These are phyloP conservation scores for Malurus alboscapulatus DNA, from an alignment of 2,113 vertebrate genomes.

Conservation along the genomic window DNA sequence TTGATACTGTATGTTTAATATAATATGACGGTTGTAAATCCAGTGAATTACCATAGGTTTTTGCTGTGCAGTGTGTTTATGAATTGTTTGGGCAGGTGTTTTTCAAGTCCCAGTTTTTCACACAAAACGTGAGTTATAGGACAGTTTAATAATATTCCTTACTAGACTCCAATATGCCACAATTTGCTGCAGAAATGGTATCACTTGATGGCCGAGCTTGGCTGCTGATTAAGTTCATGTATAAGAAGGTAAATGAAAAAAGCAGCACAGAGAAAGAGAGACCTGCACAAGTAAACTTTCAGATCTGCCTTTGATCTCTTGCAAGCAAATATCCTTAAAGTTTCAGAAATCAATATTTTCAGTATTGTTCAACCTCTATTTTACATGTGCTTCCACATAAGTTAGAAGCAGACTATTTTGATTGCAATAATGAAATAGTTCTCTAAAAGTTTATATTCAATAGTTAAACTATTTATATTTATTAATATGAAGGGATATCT, in stretches of 20 bases:
- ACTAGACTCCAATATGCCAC: not conserved
- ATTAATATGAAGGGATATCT: constrained; percentile 32
- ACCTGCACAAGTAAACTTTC: constrained; percentile 6
- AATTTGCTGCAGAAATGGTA: constrained; percentile 37
- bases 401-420: constrained; percentile 37
- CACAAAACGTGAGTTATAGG: constrained; percentile 52
- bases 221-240: not conserved
- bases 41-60: constrained; percentile 68
- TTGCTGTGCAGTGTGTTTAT: constrained; percentile 67
- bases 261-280: not conserved
- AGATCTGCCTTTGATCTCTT: constrained; percentile 36
- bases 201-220: not conserved
- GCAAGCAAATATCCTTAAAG: constrained; percentile 18
- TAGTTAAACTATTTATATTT: constrained; percentile 30
- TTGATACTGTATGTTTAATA: constrained; percentile 69
- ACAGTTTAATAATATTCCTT: constrained; percentile 60
- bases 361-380: not conserved
- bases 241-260: constrained; percentile 19
- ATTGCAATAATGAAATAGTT: constrained; percentile 25
- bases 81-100: constrained; percentile 78
- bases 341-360: constrained; percentile 5
- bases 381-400: not conserved
- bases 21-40: constrained; percentile 73
- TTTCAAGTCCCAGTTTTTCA: constrained; percentile 60
- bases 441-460: constrained; percentile 52